These are phyloP conservation scores for Papilio demoleus DNA, from an alignment of 2,888 invertebrate genomes.

Conservation along the genomic window DNA sequence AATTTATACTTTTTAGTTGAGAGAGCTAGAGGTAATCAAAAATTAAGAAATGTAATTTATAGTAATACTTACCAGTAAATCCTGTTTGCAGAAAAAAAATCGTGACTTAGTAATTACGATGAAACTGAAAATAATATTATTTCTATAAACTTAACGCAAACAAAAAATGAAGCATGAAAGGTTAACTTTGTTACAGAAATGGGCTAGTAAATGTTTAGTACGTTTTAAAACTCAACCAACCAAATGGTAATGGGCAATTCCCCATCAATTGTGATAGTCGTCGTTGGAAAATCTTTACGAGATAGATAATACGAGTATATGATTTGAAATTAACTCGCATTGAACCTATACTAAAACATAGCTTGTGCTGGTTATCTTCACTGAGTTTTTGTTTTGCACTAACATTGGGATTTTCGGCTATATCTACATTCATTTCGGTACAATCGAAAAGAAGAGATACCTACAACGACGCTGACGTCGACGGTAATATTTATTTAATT, in stretches of 20 bases:
- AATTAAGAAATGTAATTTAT: background rate
- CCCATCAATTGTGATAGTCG: background rate
- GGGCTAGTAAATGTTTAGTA: background rate
- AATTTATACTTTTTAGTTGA: too few species aligned
- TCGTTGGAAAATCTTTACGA: background rate
- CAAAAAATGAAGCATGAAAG: background rate
- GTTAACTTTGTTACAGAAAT: background rate
- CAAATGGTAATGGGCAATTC: background rate
- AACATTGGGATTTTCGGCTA: too few species aligned
- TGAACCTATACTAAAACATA: background rate
- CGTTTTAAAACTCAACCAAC: background rate
- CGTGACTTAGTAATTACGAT: background rate
- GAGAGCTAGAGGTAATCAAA: too few species aligned
- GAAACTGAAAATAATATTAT: background rate
- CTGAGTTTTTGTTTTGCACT: too few species aligned
- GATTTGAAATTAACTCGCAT: too few species aligned
- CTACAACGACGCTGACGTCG: too few species aligned
- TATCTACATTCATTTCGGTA: too few species aligned
- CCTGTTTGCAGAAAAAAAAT: slow-evolving; percentile 13
- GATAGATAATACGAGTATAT: background rate
- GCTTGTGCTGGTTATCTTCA: background rate
- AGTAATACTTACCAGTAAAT: slow-evolving; percentile 19
- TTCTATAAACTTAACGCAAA: background rate
- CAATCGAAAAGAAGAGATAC: too few species aligned
- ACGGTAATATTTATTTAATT: too few species aligned